Percentiles rank a stretch among this genome's conserved stretches.
Evolutionary conservation across 2,888 invertebrate species (phyloP).

Genomic region (Calameuta pallipes): DNA sequence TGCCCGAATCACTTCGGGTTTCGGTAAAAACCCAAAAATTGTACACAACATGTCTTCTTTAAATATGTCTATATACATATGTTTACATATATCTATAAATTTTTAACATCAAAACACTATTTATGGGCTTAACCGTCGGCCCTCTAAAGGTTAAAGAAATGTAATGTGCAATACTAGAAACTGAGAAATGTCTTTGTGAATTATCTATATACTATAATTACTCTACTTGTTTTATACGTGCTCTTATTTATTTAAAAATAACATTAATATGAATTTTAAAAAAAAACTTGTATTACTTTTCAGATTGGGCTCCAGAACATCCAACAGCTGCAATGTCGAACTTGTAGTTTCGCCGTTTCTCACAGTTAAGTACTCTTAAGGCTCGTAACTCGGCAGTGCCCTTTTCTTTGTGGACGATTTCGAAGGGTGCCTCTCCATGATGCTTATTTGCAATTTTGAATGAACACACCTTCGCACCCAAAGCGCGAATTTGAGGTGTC

Average conservation of each 20-base stretch:
- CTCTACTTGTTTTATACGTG: background rate
- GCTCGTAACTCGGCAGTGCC: slow-evolving; percentile 88
- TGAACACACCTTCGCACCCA: slow-evolving; percentile 81
- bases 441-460: slow-evolving; percentile 92
- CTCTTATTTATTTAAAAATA: background rate
- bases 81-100: too few relatives aligned
- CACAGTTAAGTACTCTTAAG: slow-evolving; percentile 88
- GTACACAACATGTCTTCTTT: too few relatives aligned
- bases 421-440: slow-evolving; percentile 94
- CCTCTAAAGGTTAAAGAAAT: too few relatives aligned
- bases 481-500: slow-evolving; percentile 89
- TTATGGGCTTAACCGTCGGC: too few relatives aligned
- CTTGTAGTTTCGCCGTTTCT: slow-evolving; percentile 93
- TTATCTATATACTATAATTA: too few relatives aligned
- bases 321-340: slow-evolving; percentile 95
- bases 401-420: slow-evolving; percentile 80
- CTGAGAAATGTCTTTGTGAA: too few relatives aligned
- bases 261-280: too few relatives aligned
- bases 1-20: too few relatives aligned
- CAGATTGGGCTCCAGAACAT: slow-evolving; percentile 87
- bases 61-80: too few relatives aligned
- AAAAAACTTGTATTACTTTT: slow-evolving; percentile 72
- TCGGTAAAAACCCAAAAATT: too few relatives aligned
- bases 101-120: too few relatives aligned
- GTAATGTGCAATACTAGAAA: too few relatives aligned